Evolutionary conservation across 1,140 invertebrate genomes (phyloP).

Genomic region (Temnothorax nylanderi): DNA sequence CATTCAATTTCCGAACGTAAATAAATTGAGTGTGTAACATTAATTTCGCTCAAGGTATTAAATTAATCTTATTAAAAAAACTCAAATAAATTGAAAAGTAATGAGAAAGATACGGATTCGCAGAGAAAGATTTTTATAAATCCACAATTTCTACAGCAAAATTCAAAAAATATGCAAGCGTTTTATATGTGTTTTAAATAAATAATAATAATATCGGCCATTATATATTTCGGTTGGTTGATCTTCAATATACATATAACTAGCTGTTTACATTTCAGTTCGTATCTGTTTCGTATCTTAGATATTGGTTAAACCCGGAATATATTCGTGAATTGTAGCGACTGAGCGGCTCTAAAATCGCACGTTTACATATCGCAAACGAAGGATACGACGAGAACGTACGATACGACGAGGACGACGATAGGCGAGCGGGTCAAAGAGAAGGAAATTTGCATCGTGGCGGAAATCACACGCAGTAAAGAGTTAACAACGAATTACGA

Average conservation of each 20-base stretch:
- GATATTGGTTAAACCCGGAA: neutral
- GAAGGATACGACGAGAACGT: neutral
- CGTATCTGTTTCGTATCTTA: neutral
- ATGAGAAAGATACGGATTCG: neutral
- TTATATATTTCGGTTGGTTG: neutral
- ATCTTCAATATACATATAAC: neutral
- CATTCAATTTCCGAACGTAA: no score
- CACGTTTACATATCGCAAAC: neutral
- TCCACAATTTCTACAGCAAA: neutral
- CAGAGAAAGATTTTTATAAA: neutral
- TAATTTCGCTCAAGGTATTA: neutral
- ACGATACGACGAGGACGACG: neutral
- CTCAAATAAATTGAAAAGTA: neutral
- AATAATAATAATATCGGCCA: neutral
- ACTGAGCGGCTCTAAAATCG: neutral
- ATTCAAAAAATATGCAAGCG: neutral
- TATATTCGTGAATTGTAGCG: neutral
- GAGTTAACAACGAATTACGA: constrained; percentile 52
- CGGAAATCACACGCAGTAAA: constrained; percentile 46
- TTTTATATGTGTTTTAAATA: neutral
- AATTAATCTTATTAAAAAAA: neutral
- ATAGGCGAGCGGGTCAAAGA: neutral
- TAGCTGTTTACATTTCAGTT: neutral
- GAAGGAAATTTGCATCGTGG: constrained; percentile 25
- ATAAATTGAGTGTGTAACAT: neutral